Percentiles rank a stretch among this genome's conserved stretches.
phyloP scores from a whole-genome alignment of 2,888 invertebrate genomes.

The Dendrolimus pini region DNA sequence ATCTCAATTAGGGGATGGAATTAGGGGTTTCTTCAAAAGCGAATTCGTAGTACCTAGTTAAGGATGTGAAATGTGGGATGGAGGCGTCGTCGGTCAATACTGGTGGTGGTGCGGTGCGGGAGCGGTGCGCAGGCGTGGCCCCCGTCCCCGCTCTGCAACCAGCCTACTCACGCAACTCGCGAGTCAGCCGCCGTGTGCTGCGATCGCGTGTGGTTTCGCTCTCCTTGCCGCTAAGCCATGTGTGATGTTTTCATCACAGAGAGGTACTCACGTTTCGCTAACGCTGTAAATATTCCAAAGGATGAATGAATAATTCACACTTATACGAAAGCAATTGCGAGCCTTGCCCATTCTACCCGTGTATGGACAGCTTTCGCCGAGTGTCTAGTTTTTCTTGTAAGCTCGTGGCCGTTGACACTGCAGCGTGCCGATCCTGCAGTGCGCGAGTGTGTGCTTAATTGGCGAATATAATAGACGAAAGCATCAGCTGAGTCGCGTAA shows the following conservation, averaged over 20 bases:
- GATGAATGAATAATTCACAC: slow-evolving; percentile 49
- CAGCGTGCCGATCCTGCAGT: slow-evolving; percentile 73
- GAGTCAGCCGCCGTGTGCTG: slow-evolving; percentile 68
- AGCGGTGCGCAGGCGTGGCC: slow-evolving; percentile 63
- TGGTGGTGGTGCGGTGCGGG: slow-evolving; percentile 69
- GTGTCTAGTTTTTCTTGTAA: slow-evolving; percentile 65
- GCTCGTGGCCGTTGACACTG: slow-evolving; percentile 73
- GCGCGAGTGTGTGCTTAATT: slow-evolving; percentile 74
- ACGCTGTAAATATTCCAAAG: slow-evolving; percentile 28
- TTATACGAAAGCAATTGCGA: slow-evolving; percentile 22
- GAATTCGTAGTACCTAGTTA: slow-evolving; percentile 70
- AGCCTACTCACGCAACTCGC: slow-evolving; percentile 69
- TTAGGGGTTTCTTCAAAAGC: slow-evolving; percentile 71
- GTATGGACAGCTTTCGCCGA: slow-evolving; percentile 55
- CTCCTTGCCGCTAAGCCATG: slow-evolving; percentile 55
- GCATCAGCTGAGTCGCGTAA: slow-evolving; percentile 72
- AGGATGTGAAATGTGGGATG: slow-evolving; percentile 73
- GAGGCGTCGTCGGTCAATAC: slow-evolving; percentile 76
- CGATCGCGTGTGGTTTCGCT: slow-evolving; percentile 61
- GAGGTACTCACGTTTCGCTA: slow-evolving; percentile 44
- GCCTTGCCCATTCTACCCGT: slow-evolving; percentile 23
- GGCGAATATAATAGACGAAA: slow-evolving; percentile 53
- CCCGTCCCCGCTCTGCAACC: slow-evolving; percentile 42
- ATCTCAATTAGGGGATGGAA: slow-evolving; percentile 58
- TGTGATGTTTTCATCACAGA: slow-evolving; percentile 72